phyloP scores from a whole-genome alignment of 1,140 invertebrate genomes.

The Heliconius hewitsoni region DNA sequence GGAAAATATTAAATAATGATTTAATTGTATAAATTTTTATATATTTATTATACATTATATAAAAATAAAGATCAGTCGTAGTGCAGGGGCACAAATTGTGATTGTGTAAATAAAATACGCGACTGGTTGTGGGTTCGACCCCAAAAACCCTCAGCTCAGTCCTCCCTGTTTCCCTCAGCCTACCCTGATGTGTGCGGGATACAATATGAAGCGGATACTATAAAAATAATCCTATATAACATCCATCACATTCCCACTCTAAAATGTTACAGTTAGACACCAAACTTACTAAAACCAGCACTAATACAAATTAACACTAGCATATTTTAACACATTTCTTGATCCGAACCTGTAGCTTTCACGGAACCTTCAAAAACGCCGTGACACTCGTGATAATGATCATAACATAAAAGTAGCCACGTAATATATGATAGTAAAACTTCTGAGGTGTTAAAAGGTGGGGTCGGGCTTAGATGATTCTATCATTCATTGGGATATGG shows the following conservation, averaged over 20 bases:
- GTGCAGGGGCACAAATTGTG: no score
- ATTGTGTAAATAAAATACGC: no score
- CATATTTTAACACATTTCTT: slow-evolving; percentile 2
- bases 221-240: no score
- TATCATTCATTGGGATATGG: slow-evolving; percentile 77
- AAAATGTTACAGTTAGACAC: neutral
- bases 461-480: slow-evolving; percentile 71
- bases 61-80: no score
- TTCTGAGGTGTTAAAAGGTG: slow-evolving; percentile 76
- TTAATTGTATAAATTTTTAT: neutral
- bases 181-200: no score
- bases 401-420: slow-evolving; percentile 74
- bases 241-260: neutral
- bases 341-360: neutral
- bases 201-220: no score
- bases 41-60: no score
- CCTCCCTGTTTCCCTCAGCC: no score
- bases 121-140: no score
- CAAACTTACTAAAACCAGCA: neutral
- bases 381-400: slow-evolving; percentile 75
- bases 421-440: slow-evolving; percentile 76
- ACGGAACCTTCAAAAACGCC: slow-evolving; percentile 30
- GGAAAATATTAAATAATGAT: neutral
- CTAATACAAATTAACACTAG: neutral
- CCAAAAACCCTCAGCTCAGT: no score